Base-by-base conservation (phyloP, 1,140 invertebrate species). In the Papilio polytes region DNA sequence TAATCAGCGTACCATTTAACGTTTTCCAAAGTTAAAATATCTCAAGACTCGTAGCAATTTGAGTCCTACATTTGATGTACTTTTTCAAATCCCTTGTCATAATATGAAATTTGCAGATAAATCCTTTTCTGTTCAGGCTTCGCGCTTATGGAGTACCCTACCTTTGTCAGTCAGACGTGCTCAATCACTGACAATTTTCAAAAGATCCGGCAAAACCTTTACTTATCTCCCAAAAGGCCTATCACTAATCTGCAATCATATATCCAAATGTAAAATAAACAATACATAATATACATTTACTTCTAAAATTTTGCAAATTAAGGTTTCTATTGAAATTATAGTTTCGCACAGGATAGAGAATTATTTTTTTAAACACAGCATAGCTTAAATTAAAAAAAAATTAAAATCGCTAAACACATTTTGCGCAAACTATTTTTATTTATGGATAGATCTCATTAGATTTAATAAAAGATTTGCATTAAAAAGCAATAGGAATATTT, bases 171-270 rank as follows among this genome's bases (percentile, higher is more conserved):
- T 31, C 26, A 70, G 26, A 13, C 63, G 63, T 70, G 26, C 63
- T 70, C 63, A 70, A 70, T 70, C 63, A 70, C 63, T 31, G 63
- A 70, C 63, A 70, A 70, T 70, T 70, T 70, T 70, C 63, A 70
- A 70, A 70, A 70, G 63, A 70, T 31, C 63, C 63, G 63, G 26
- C 26, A 70, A 70, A 70, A 70, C 63, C 63, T 70, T 70, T 70
- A 70, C 63, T 31, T 70, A 31, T 70, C 63, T 70, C 4, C 26
- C 4, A 31, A 70, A 31, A 70, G 63, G 22, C 18, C 63, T 70
- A 70, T 70, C 63, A 31, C 12, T 31, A 70, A 31, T 63, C 2
- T 26, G 15, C 22, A 63, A 26, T 36, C 63, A 70, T 18, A 70
- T 70, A 70, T 31, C 59, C 9, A 26, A 63, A 13, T 13, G 10